Percentiles rank a stretch among this genome's conserved stretches.
Conservation (phyloP, 2,113 vertebrate genomes). For the Nothoprocta perdicaria region DNA sequence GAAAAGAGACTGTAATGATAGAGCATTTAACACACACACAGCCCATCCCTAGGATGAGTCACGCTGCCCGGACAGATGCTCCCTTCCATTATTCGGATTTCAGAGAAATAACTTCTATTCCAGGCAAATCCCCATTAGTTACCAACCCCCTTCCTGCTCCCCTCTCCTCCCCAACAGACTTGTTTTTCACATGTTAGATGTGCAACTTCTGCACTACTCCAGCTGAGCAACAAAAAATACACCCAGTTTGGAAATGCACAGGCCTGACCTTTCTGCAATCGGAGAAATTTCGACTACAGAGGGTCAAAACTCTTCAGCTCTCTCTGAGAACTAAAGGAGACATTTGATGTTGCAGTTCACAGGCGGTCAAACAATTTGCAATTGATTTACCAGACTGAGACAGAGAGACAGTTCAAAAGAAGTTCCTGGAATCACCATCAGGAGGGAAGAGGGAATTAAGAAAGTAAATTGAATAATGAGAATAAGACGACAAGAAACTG, state of each 20-base stretch:
- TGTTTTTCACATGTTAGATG: neutral
- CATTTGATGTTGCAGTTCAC: neutral
- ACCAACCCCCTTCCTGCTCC: neutral
- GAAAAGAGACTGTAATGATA: neutral
- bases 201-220: neutral
- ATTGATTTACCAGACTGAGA: neutral
- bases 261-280: neutral
- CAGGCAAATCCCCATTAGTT: neutral
- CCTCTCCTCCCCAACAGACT: neutral
- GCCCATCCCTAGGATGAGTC: neutral
- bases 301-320: neutral
- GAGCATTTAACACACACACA: neutral
- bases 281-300: neutral
- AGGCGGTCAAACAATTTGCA: neutral
- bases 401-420: neutral
- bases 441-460: neutral
- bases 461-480: neutral
- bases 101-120: neutral
- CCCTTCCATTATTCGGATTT: neutral
- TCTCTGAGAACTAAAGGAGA: neutral
- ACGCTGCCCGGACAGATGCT: neutral
- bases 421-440: neutral
- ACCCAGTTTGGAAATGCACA: neutral
- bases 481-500: neutral
- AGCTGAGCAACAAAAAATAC: neutral